Conservation (phyloP, 2,113 vertebrate genomes). For the Corythaeola cristata region DNA sequence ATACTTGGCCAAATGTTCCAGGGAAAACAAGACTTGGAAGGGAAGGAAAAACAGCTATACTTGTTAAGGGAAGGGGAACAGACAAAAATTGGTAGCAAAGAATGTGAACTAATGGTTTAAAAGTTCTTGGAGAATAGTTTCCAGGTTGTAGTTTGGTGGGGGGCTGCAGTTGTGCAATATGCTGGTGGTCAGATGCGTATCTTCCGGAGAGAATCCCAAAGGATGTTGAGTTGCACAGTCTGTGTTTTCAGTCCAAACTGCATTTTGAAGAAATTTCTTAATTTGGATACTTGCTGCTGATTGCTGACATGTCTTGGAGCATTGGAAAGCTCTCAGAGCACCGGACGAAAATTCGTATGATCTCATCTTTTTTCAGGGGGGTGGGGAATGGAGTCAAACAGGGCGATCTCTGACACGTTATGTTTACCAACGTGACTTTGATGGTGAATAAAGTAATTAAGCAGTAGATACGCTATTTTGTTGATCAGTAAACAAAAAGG, state of each 20-base stretch:
- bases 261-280: not conserved
- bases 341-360: not conserved
- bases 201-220: not conserved
- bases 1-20: not conserved
- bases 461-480: not conserved
- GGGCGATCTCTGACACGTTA: not conserved
- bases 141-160: not conserved
- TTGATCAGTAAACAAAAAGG: not conserved
- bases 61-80: not conserved
- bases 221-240: not conserved
- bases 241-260: not conserved
- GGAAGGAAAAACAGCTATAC: not conserved
- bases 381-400: not conserved
- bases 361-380: not conserved
- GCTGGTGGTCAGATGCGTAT: not conserved
- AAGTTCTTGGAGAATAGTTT: not conserved
- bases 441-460: not conserved
- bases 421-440: not conserved
- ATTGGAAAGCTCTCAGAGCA: not conserved
- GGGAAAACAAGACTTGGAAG: not conserved
- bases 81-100: not conserved
- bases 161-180: accelerated
- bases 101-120: not conserved
- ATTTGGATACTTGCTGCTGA: not conserved
- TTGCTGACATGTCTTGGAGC: not conserved